Base-by-base conservation (phyloP, 2,888 invertebrate genomes). In the Cheilosia grossa region DNA sequence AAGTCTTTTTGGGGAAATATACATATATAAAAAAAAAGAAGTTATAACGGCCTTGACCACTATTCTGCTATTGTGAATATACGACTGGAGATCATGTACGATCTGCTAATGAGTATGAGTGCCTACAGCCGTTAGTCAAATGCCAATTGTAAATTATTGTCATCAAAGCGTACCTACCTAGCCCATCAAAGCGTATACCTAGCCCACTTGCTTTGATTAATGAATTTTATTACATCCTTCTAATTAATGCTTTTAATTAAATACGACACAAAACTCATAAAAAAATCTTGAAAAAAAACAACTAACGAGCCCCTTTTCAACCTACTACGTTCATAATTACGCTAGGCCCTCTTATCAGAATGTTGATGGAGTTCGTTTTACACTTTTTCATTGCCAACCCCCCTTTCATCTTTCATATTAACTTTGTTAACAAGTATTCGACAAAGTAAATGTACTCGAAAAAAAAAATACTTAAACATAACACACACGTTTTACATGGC, bases 371-470 rank as follows among this genome's bases (percentile, higher is more conserved):
- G 37, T 49, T 63, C 17, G n/a, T 44, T 61, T 17, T 44, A 27
- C 42, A 44, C 27, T 44, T 44, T 42, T 59, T 42, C 30, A 0
- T 19, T 58, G n/a, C 17, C 13, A 17, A 4, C 7, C n/a, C 19
- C 15, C 27, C 19, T 51, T 37, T 24, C 66, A 53, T 53, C 27
- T 40, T 66, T 53, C 53, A 33, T 61, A 49, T 66, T 42, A 5
- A 40, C 82, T 88, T 63, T 49, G 19, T 42, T 51, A 24, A 58
- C 72, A 86, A 88, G 87, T 81, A 87, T 82, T 58, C 59, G 56
- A 47, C 74, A 81, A 63, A 63, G 56, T 53, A 53, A 63, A 61
- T 42, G 33, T 58, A 40, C 83, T 86, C 78, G 82, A 79, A 66
- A 87, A 87, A 88, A 73, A 86, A 77, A 74, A 66, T 56, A 75